A percentile compares a stretch with the other conserved stretches of the same genome.
phyloP scores from a whole-genome alignment of 1,140 invertebrate genomes.

The Parasteatoda tepidariorum region DNA sequence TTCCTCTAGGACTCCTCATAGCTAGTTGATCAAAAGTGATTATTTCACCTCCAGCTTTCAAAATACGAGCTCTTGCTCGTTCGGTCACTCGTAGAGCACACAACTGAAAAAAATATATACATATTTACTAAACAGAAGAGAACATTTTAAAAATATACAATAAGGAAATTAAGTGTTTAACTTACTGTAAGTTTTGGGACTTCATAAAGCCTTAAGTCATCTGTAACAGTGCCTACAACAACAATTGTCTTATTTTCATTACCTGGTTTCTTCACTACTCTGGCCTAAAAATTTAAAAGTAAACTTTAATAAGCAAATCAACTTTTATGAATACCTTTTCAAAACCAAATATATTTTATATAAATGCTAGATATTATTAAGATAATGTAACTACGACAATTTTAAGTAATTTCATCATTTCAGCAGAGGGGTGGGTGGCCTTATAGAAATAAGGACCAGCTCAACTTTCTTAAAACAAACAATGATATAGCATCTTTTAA shows the following conservation, averaged over 20 bases:
- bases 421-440: too few relatives aligned
- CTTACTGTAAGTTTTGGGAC: slow-evolving; percentile 90
- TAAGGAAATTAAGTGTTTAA: not conserved
- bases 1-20: slow-evolving; percentile 88
- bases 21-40: slow-evolving; percentile 99
- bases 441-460: too few relatives aligned
- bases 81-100: slow-evolving; percentile 94
- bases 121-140: not conserved
- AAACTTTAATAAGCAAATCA: not conserved
- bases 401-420: too few relatives aligned
- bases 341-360: not conserved
- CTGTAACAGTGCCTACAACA: slow-evolving; percentile 94
- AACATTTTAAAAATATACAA: not conserved
- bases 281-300: slow-evolving; percentile 65
- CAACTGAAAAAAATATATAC: slow-evolving; percentile 73
- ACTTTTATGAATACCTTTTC: not conserved
- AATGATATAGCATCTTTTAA: too few relatives aligned
- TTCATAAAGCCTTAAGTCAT: slow-evolving; percentile 92
- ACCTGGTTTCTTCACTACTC: slow-evolving; percentile 87
- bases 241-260: slow-evolving; percentile 91
- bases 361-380: too few relatives aligned
- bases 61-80: slow-evolving; percentile 91
- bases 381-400: too few relatives aligned
- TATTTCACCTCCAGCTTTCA: slow-evolving; percentile 95
- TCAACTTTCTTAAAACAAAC: too few relatives aligned